Conservation (phyloP, 1,140 invertebrate species). For the Cotesia chilonis region DNA sequence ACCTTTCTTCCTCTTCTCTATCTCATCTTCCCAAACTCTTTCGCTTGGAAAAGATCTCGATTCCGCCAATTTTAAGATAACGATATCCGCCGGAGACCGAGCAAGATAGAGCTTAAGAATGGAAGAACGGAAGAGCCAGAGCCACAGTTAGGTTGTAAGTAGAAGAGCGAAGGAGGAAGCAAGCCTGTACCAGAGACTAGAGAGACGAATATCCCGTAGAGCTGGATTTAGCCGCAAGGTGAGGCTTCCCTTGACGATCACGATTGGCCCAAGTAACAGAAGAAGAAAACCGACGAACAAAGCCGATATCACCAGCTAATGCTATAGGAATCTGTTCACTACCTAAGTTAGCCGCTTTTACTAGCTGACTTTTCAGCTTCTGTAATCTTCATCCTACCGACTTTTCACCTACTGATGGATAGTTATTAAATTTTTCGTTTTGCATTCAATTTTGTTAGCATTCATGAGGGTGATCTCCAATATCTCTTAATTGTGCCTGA, state of each 20-base stretch:
- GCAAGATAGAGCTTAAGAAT: constrained; percentile 1
- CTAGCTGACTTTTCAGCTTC: constrained; percentile 1
- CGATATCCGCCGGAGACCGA: constrained; percentile 39
- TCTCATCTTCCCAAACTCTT: constrained; percentile 34
- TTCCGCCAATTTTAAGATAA: constrained; percentile 39
- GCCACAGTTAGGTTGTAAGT: too few relatives aligned
- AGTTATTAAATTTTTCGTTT: background rate
- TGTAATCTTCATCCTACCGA: background rate
- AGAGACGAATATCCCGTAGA: constrained; percentile 25
- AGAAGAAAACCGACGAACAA: constrained; percentile 45
- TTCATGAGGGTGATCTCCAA: too few relatives aligned
- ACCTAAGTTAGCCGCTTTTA: constrained; percentile 40
- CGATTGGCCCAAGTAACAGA: constrained; percentile 30
- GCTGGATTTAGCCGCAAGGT: constrained; percentile 33
- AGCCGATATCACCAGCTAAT: constrained; percentile 51
- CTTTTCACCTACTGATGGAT: too few relatives aligned
- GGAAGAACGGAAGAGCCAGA: constrained; percentile 27
- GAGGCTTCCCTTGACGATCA: constrained; percentile 21
- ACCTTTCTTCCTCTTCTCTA: constrained; percentile 7
- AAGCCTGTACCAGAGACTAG: background rate
- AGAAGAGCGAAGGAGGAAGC: too few relatives aligned
- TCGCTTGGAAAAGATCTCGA: constrained; percentile 34
- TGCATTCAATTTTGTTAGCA: background rate
- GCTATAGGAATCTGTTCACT: constrained; percentile 44
- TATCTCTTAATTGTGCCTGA: too few relatives aligned